Evolutionary conservation across 2,113 vertebrate genomes (phyloP).

Genomic region (Serranochromis macrocephalus): DNA sequence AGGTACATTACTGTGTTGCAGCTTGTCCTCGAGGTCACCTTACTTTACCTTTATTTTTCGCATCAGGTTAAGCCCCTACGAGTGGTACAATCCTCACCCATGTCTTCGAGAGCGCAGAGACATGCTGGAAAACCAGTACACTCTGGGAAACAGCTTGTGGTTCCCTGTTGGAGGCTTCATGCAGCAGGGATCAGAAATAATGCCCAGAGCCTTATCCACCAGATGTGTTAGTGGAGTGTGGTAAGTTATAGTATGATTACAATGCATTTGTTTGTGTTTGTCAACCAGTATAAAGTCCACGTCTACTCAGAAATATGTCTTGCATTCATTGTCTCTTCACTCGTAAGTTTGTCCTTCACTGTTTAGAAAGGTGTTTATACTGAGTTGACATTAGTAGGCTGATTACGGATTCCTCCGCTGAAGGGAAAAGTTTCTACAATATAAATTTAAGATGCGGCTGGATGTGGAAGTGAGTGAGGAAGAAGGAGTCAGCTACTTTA

Average conservation of each 20-base stretch:
- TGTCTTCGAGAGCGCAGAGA: constrained; percentile 81
- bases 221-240: constrained; percentile 94
- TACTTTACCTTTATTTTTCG: neutral
- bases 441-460: neutral
- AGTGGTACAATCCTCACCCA: constrained; percentile 93
- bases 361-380: neutral
- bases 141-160: constrained; percentile 91
- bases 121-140: constrained; percentile 93
- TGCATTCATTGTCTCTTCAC: neutral
- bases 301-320: neutral
- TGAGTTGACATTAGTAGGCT: neutral
- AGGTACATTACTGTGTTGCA: neutral
- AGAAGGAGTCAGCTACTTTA: neutral
- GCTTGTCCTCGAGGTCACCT: constrained; percentile 5
- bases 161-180: constrained; percentile 94
- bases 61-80: constrained; percentile 85
- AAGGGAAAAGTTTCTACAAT: neutral
- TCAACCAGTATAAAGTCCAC: neutral
- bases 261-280: neutral
- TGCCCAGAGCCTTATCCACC: constrained; percentile 88
- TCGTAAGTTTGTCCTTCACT: neutral
- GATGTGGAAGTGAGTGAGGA: neutral
- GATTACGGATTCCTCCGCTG: neutral
- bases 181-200: constrained; percentile 94
- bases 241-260: constrained; percentile 63